Evolutionary conservation across 2,888 invertebrate genomes (phyloP), one percentile per base, ranked within the genome.

Genomic region (Orchesella flavescens): DNA sequence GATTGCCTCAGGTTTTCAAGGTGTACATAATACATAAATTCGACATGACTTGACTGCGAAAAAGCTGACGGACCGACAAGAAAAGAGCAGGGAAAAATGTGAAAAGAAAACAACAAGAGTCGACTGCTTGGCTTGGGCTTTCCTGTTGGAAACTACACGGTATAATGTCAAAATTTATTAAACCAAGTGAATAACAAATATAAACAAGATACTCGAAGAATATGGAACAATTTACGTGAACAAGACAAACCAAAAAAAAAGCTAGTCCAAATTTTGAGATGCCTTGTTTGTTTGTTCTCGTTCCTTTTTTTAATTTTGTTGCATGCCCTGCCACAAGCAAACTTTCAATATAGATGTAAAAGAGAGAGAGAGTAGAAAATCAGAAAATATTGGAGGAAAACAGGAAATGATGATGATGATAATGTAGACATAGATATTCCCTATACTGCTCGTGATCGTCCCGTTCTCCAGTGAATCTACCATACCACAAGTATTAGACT

Each of bases 1-100:
- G 81, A 81, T 81, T 81, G 73, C 74, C 81, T 81, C 81, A 81
- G 74, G 81, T 81, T 75, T 81, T 55, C 59, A 75, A 81, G 81
- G 81, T 75, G 81, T 74, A 81, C 81, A 81, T 81, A 81, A 81
- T 81, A 68, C 81, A 81, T 81, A 81, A 81, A 81, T 81, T 34
- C 75, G 81, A 81, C 81, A 81, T 81, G 81, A 81, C 81, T 81
- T 81, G 81, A 74, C 81, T 74, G 44, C 57, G 21, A 21, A 77
- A 69, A 78, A 73, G 63, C 66, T 43, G 72, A 72, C 57, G 43
- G 66, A 69, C 34, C 17, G 81, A 75, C 66, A 66, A 53, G 43
- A 75, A 53, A 49, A 55, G 34, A 66, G 43, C 12, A 46, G 43
- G 43, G 49, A 53, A n/a, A 55, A 55, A 57, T 19, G 19, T 15